Percentiles rank a stretch among this genome's conserved stretches.
Conservation (phyloP, 2,797 vertebrate species). For the Coreius guichenoti region DNA sequence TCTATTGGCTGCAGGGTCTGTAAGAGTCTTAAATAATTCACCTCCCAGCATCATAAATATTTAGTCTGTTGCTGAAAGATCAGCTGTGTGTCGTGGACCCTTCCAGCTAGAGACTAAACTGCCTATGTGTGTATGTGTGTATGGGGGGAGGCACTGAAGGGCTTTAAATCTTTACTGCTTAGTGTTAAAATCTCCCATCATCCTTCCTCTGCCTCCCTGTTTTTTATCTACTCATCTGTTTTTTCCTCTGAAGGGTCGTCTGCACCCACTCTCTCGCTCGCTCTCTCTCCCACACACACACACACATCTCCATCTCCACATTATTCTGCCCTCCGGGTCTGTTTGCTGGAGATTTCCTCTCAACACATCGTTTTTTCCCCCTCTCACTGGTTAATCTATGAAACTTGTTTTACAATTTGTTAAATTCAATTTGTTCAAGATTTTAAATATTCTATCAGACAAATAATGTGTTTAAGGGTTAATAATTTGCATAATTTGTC, state of each 20-base stretch:
- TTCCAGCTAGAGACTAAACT: slow-evolving; percentile 25
- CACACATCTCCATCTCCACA: neutral
- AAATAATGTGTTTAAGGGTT: neutral
- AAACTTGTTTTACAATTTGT: slow-evolving; percentile 3
- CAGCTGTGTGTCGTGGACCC: neutral
- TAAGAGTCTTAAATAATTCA: slow-evolving; percentile 39
- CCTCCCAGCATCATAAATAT: slow-evolving; percentile 29
- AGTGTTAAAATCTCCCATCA: slow-evolving; percentile 36
- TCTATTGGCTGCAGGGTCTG: slow-evolving; percentile 11
- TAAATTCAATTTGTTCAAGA: neutral
- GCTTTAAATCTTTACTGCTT: slow-evolving; percentile 42
- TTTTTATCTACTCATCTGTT: slow-evolving; percentile 17
- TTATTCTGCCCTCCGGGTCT: neutral
- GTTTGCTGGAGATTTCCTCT: slow-evolving; percentile 30
- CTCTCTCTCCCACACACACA: neutral
- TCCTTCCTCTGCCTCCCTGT: slow-evolving; percentile 8
- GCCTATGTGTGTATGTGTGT: slow-evolving; percentile 2
- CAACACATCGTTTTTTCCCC: neutral
- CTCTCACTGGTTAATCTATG: neutral
- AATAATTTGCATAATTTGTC: neutral
- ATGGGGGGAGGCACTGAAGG: neutral
- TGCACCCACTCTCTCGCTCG: slow-evolving; percentile 3
- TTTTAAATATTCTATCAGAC: neutral
- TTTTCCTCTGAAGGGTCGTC: slow-evolving; percentile 36
- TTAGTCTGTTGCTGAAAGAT: slow-evolving; percentile 41